Evolutionary conservation across 2,888 invertebrate species (phyloP).

Genomic region (Embidobia sp.): DNA sequence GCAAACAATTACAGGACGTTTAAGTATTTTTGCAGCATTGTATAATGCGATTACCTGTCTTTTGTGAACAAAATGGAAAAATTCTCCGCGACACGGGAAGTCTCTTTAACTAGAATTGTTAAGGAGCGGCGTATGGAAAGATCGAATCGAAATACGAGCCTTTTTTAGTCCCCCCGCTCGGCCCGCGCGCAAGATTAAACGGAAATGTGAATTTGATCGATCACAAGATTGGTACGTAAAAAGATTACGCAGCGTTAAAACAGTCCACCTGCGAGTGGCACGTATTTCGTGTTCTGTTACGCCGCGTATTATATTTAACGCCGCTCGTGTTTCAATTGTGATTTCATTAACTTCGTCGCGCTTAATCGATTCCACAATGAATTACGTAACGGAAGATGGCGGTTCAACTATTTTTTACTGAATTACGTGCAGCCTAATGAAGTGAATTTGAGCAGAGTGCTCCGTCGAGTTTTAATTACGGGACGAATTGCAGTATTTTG

Average conservation of each 20-base stretch:
- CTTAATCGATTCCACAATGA: conserved; percentile 3
- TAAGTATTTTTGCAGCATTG: conserved; percentile 21
- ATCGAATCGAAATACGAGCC: conserved; percentile 15
- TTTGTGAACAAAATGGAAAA: conserved; percentile 36
- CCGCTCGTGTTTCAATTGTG: conserved; percentile 25
- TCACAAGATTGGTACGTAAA: conserved; percentile 26
- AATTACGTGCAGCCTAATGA: too few species aligned
- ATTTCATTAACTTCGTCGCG: conserved; percentile 30
- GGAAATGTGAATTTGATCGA: conserved; percentile 35
- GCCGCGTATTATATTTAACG: conserved; percentile 19
- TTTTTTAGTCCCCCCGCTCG: conserved; percentile 1
- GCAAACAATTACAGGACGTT: conserved; percentile 28
- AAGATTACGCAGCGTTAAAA: conserved; percentile 36
- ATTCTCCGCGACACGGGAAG: conserved; percentile 10
- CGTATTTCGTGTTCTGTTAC: conserved; percentile 25
- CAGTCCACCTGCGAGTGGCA: conserved; percentile 23
- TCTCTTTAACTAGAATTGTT: conserved; percentile 29
- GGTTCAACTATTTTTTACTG: not conserved
- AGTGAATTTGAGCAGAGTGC: not conserved
- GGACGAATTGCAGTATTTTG: too few species aligned
- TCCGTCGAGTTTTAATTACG: too few species aligned
- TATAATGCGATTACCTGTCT: conserved; percentile 35
- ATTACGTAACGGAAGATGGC: not conserved
- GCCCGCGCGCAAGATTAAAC: conserved; percentile 30
- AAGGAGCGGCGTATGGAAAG: conserved; percentile 16